Base-by-base conservation (phyloP, 1,140 invertebrate genomes). In the Steinernema feltiae region DNA sequence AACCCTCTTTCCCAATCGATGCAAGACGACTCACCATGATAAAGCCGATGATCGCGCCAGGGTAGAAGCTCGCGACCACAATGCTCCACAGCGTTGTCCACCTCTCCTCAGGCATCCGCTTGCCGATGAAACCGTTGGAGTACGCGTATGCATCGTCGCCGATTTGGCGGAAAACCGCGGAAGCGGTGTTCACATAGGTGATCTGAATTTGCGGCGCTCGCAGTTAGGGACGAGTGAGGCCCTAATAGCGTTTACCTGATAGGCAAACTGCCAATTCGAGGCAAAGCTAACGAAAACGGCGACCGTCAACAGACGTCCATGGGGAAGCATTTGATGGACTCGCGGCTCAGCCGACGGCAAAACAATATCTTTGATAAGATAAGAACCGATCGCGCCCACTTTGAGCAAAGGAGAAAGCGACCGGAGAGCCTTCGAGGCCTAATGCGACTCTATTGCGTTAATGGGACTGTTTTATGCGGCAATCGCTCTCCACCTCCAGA, bases 151-250 rank as follows among this genome's bases (percentile, higher is more conserved):
- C 30, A n/a, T 29, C 12, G n/a, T 74, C 29, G 53, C 29, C 31
- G 7, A 79, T 78, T 21, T 78, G 69, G 21, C 27, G 76, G 48
- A 79, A 48, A 1, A 53, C 32, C 0, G 30, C 17, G 15, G 75
- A 73, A 32, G 79, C 76, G 32, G 79, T 80, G 78, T 80, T 80
- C 48, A 80, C 79, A 74, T 80, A 80, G 21, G 79, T 80, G 70
- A 80, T 80, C 78, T 79, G 73, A 24, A 78, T 18, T 32, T 74
- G 30, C 48, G 31, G 29, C 72, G n/a, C 30, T 1, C 24, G 29
- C 15, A 29, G 29, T n/a, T n/a, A n/a, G n/a, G 30, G 30, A 30
- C 41, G 15, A 17, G 41, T 31, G 30, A 32, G 24, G 12, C 3
- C 24, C 29, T 0, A 71, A n/a, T n/a, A n/a, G n/a, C 15, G 53